Conservation (phyloP, 2,888 invertebrate genomes). For the Drosophila recens region DNA sequence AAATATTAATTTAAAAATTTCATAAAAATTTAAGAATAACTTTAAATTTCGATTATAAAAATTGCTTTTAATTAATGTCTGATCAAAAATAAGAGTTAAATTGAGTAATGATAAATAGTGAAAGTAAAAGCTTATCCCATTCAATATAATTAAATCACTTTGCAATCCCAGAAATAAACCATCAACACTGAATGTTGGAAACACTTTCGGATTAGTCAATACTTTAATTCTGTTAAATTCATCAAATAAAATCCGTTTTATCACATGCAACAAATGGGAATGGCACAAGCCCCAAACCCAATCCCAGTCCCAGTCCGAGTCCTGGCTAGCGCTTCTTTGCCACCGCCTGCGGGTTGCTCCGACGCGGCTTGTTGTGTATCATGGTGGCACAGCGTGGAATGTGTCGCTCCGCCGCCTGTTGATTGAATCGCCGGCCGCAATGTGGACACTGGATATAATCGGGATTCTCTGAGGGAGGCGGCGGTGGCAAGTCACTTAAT, state of each 20-base stretch:
- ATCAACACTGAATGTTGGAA: constrained; percentile 56
- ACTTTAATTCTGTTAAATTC: constrained; percentile 35
- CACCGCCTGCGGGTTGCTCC: constrained; percentile 41
- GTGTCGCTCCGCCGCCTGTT: constrained; percentile 93
- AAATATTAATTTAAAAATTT: too few species aligned
- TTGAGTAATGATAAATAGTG: too few species aligned
- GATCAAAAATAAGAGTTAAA: too few species aligned
- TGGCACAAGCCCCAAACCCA: background rate
- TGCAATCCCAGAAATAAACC: background rate
- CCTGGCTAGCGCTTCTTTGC: constrained; percentile 48
- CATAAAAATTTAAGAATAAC: too few species aligned
- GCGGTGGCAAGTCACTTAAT: constrained; percentile 94
- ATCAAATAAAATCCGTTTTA: constrained; percentile 60
- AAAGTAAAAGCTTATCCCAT: too few species aligned
- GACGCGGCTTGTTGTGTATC: constrained; percentile 91
- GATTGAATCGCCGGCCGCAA: constrained; percentile 94
- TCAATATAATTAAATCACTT: background rate
- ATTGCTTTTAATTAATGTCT: too few species aligned
- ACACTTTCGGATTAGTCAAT: constrained; percentile 77
- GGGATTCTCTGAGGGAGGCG: constrained; percentile 94
- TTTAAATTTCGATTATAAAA: too few species aligned
- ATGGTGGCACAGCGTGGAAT: constrained; percentile 96
- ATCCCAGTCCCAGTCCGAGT: background rate
- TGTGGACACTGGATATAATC: constrained; percentile 96
- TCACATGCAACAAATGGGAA: constrained; percentile 69